Evolutionary conservation across 2,797 vertebrate genomes (phyloP).

Genomic region (Coendou prehensilis): DNA sequence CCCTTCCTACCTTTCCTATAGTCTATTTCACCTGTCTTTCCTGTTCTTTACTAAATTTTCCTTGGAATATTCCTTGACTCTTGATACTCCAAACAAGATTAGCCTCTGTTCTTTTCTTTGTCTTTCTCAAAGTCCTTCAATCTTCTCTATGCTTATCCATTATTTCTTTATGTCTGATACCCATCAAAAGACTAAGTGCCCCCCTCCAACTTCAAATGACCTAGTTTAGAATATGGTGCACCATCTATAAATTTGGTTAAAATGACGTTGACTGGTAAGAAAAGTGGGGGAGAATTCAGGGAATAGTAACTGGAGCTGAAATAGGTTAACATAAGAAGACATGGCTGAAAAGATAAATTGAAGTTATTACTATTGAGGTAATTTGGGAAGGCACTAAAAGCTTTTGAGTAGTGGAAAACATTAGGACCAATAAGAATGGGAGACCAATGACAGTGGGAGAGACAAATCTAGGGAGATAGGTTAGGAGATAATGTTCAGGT

Average conservation of each 20-base stretch:
- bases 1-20: neutral
- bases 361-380: slow-evolving; percentile 43
- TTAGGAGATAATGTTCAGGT: slow-evolving; percentile 18
- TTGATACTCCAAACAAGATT: slow-evolving; percentile 24
- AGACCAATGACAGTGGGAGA: neutral
- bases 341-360: slow-evolving; percentile 5
- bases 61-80: slow-evolving; percentile 10
- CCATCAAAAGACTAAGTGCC: neutral
- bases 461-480: neutral
- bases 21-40: neutral
- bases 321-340: slow-evolving; percentile 13
- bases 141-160: slow-evolving; percentile 12
- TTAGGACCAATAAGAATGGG: neutral
- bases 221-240: neutral
- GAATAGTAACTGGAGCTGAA: neutral
- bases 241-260: slow-evolving; percentile 29
- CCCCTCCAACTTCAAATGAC: neutral
- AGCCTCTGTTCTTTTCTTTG: neutral
- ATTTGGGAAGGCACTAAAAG: neutral
- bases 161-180: slow-evolving; percentile 47
- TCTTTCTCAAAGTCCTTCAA: slow-evolving; percentile 42
- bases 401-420: slow-evolving; percentile 43
- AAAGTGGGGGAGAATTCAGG: neutral
- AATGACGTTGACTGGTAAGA: slow-evolving; percentile 34
- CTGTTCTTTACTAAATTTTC: slow-evolving; percentile 10